Conservation (phyloP, 1,140 invertebrate genomes). For the Potamilus streckersoni region DNA sequence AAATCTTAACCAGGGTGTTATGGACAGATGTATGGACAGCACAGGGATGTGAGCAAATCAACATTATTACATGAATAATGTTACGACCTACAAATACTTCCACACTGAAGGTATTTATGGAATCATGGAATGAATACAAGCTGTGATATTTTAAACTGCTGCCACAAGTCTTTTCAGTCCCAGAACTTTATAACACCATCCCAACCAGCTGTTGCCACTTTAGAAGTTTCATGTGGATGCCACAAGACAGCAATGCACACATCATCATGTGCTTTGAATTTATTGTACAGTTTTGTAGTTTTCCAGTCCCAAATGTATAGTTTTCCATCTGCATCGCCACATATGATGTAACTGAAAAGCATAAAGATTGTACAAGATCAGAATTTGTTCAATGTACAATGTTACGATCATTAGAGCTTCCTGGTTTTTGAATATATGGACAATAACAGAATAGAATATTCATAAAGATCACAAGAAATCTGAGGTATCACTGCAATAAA, state of each 20-base stretch:
- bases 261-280: conserved; percentile 99
- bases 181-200: conserved; percentile 98
- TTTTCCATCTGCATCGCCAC: conserved; percentile 99
- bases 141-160: neutral
- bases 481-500: neutral
- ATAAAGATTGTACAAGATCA: neutral
- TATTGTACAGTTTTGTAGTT: conserved; percentile 96
- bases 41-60: neutral
- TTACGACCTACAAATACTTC: neutral
- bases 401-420: too few species aligned
- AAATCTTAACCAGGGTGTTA: too few species aligned
- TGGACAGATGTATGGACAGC: too few species aligned
- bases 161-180: conserved; percentile 77
- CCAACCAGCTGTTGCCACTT: conserved; percentile 97
- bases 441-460: too few species aligned
- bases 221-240: conserved; percentile 99
- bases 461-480: neutral
- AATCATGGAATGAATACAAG: neutral
- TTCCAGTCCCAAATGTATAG: conserved; percentile 99
- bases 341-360: conserved; percentile 90
- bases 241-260: conserved; percentile 95
- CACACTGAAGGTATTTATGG: neutral
- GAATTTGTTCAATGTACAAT: neutral
- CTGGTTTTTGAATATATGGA: too few species aligned
- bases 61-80: neutral